Base-by-base conservation (phyloP, 2,888 invertebrate genomes). In the Spilarctia lutea region DNA sequence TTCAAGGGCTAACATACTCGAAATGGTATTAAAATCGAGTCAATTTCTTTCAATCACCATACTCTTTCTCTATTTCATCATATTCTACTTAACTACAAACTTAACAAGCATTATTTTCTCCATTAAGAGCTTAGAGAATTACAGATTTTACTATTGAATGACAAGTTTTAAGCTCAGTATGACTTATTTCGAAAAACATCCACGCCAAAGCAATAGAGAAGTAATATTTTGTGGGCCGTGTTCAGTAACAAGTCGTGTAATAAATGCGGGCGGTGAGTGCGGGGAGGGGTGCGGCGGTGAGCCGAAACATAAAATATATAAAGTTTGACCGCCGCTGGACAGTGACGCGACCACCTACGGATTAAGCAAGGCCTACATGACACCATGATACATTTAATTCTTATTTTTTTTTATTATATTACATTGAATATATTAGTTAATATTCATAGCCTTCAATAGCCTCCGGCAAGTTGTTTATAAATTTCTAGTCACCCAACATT, bases 281-380 rank as follows among this genome's bases (percentile, higher is more conserved):
- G 81, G 79, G 85, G 86, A 73, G 66, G 76, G 63, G 74, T 83
- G 85, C 83, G 81, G 85, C 89, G 92, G 90, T 90, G 90, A 85
- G 89, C 89, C 89, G 87, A 88, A 90, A 93, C 92, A 91, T 94
- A 94, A 94, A 94, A 94, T 93, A 93, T 93, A 94, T 94, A 94
- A 94, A 94, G 93, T 94, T 94, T 94, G 94, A 93, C 94, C 94
- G 93, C 88, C 86, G 83, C 81, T 89, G 90, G 91, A 89, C 90
- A 87, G 83, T 89, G 90, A 89, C 87, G 86, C 88, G 90, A 89
- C 92, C 93, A 94, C 93, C 93, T 93, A 92, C 87, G 79, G 75
- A 27, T 83, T 80, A 35, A 18, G 72, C 45, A 52, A 6, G 89
- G 91, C 13, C 91, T 89, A 93, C 90, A 94, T 93, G 90, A 63